These are phyloP conservation scores for Acrobasis repandana DNA, from an alignment of 2,888 invertebrate species.

Conservation along the genomic window DNA sequence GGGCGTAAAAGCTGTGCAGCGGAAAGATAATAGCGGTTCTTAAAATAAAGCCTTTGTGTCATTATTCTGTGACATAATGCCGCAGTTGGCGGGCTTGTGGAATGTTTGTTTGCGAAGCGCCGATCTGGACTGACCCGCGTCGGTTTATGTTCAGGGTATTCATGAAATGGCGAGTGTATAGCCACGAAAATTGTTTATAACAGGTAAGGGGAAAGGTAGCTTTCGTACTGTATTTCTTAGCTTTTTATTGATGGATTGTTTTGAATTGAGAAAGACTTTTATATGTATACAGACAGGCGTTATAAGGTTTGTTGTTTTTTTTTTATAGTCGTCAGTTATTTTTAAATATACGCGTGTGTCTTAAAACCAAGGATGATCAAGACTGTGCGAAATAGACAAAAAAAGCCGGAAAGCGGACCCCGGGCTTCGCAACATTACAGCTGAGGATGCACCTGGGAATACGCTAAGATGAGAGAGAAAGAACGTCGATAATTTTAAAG, in stretches of 20 bases:
- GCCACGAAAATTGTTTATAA: conserved; percentile 23
- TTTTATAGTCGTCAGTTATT: too few species aligned
- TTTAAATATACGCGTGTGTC: too few species aligned
- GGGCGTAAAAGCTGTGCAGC: conserved; percentile 54
- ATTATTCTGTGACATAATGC: conserved; percentile 56
- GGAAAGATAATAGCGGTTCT: conserved; percentile 66
- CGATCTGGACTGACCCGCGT: conserved; percentile 36
- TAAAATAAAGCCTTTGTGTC: conserved; percentile 70
- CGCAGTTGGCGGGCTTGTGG: conserved; percentile 36
- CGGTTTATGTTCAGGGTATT: conserved; percentile 22
- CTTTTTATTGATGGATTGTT: not conserved
- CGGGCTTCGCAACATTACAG: too few species aligned
- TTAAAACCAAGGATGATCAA: too few species aligned
- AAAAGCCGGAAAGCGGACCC: too few species aligned
- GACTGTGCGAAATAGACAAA: too few species aligned
- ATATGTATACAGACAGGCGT: too few species aligned
- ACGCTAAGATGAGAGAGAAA: too few species aligned
- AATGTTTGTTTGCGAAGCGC: conserved; percentile 34
- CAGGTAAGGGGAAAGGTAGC: conserved; percentile 14
- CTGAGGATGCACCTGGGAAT: too few species aligned
- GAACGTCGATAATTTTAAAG: too few species aligned
- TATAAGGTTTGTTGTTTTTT: too few species aligned
- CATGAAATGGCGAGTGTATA: conserved; percentile 20
- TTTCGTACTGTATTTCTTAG: not conserved
- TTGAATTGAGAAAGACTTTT: too few species aligned